A percentile compares a stretch with the other conserved stretches of the same genome.
phyloP scores from a whole-genome alignment of 1,140 invertebrate genomes.

The Trypoxylus dichotomus region DNA sequence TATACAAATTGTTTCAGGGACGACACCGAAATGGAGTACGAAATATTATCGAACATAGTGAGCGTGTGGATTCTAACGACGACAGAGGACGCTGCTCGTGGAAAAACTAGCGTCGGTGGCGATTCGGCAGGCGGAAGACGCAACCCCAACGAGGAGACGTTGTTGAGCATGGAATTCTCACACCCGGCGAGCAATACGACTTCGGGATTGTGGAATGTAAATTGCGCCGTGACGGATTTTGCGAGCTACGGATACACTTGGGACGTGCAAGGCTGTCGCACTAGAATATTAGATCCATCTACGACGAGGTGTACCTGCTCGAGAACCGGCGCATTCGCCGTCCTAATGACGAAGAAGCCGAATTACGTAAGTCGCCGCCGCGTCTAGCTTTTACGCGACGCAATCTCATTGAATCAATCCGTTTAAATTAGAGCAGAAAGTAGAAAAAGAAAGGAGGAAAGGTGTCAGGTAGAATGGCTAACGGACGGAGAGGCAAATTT shows the following conservation, averaged over 20 bases:
- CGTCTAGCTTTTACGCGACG: background rate
- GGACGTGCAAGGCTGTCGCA: constrained; percentile 59
- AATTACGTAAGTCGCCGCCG: constrained; percentile 56
- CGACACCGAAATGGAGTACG: constrained; percentile 66
- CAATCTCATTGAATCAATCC: background rate
- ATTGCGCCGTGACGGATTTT: constrained; percentile 56
- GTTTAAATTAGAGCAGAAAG: background rate
- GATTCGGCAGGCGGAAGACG: background rate
- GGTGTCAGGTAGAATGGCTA: background rate
- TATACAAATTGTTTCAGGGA: constrained; percentile 55
- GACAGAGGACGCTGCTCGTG: background rate
- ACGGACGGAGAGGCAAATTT: background rate
- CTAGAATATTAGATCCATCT: constrained; percentile 55
- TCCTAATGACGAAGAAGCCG: constrained; percentile 60
- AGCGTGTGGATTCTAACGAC: constrained; percentile 54
- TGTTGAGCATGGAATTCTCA: constrained; percentile 52
- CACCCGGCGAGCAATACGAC: constrained; percentile 45
- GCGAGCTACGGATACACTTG: constrained; percentile 51
- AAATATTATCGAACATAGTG: constrained; percentile 64
- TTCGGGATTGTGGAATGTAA: constrained; percentile 55
- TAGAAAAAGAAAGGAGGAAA: background rate
- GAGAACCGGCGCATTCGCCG: constrained; percentile 61
- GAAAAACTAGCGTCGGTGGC: background rate
- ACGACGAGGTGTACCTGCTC: constrained; percentile 62
- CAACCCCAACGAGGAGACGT: constrained; percentile 28